Base-by-base conservation (phyloP, 2,797 vertebrate genomes). In the Cirrhinus mrigala region DNA sequence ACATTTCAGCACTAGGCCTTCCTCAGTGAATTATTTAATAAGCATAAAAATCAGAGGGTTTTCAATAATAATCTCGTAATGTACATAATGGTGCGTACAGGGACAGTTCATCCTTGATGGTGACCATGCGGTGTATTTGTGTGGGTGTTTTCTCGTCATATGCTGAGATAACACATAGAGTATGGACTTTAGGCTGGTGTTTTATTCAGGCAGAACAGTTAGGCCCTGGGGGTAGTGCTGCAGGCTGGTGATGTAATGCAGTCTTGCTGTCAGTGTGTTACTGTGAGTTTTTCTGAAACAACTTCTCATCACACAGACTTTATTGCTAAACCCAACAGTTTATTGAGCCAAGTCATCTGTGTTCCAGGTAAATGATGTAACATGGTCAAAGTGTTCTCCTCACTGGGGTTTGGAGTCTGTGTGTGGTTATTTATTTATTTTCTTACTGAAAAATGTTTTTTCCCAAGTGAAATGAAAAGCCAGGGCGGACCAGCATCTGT, bases 211-310 rank as follows among this genome's bases (percentile, higher is more conserved):
- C 75, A 15, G 40, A 82, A 52, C 60, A 58, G 62, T 79, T 46
- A 29, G 54, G 82, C 85, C 73, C 84, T 18, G 11, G 56, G 68
- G 77, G 58, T 74, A 52, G 64, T 75, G 78, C 84, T 87, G 24
- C 69, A 73, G 74, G 87, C 56, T 71, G 44, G 60, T 82, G 68
- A 74, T 82, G 84, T 86, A 85, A 88, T 71, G 40, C 73, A 69
- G 66, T 27, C 14, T 37, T 52, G 33, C 68, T 84, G 85, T 82
- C 70, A 74, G 79, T 27, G 40, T 68, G 58, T 76, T 82, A 58
- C 33, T 70, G 62, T 54, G 40, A 80, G 81, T 84, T 81, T 81
- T 69, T 68, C 40, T 37, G 27, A 22, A 62, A 76, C 66, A 44
- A 48, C 22, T 54, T 64, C 76, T 79, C 76, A 87, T 81, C 71